phyloP scores from a whole-genome alignment of 2,797 vertebrate species.

The Liparis tanakae region DNA sequence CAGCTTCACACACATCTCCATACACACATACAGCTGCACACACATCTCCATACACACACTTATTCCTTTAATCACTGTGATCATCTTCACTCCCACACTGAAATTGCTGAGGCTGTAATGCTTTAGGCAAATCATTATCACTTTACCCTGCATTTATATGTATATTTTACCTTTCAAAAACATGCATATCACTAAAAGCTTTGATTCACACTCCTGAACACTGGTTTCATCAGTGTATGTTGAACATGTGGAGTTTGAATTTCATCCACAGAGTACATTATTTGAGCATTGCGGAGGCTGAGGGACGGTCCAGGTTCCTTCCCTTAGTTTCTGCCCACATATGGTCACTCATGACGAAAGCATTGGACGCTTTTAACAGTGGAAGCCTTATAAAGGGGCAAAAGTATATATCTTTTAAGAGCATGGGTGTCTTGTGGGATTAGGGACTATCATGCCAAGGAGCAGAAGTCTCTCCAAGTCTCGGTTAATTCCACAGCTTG shows the following conservation, averaged over 20 bases:
- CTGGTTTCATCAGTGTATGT: constrained; percentile 2
- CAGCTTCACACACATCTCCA: no score
- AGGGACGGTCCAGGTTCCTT: constrained; percentile 11
- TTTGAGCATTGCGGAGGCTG: not conserved
- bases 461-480: constrained; percentile 53
- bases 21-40: not conserved
- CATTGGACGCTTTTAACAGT: constrained; percentile 26
- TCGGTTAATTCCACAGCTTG: constrained; percentile 50
- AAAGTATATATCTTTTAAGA: constrained; percentile 51
- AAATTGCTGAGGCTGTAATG: constrained; percentile 7
- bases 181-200: not conserved
- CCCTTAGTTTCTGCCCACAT: constrained; percentile 39
- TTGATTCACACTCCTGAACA: not conserved
- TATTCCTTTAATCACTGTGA: constrained; percentile 21
- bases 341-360: constrained; percentile 35
- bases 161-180: not conserved
- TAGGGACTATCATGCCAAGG: constrained; percentile 37
- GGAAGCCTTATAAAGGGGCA: constrained; percentile 32
- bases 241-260: not conserved
- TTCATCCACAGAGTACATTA: constrained; percentile 11
- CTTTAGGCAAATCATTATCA: not conserved
- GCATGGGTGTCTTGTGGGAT: constrained; percentile 49
- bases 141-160: not conserved
- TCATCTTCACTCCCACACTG: constrained; percentile 8
- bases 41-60: constrained; percentile 3